Conservation (phyloP, 2,797 vertebrate genomes). For the Hybognathus amarus region DNA sequence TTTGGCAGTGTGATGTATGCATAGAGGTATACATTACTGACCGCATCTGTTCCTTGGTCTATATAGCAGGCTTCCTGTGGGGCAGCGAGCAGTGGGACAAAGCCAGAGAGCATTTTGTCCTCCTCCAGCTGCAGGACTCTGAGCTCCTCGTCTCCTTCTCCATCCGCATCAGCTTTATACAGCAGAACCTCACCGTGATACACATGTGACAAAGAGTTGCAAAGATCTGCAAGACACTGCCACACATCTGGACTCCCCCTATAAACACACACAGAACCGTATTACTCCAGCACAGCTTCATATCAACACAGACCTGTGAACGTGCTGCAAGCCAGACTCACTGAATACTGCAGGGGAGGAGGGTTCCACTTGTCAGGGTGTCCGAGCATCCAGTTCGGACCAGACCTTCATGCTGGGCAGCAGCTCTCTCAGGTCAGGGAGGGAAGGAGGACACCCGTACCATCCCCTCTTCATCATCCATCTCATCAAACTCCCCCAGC, state of each 20-base stretch:
- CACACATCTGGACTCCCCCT: conserved; percentile 91
- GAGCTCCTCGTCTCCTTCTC: conserved; percentile 85
- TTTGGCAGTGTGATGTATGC: not conserved
- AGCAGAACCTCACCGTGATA: conserved; percentile 94
- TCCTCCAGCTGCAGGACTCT: conserved; percentile 79
- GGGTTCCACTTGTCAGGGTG: conserved; percentile 97
- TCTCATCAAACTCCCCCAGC: conserved; percentile 67
- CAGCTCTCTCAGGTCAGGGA: conserved; percentile 87
- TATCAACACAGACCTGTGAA: not conserved
- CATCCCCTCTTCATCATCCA: conserved; percentile 79
- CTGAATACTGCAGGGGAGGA: conserved; percentile 84
- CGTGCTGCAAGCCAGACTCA: conserved; percentile 52
- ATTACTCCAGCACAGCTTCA: not conserved
- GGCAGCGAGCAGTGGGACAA: conserved; percentile 80
- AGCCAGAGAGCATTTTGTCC: conserved; percentile 80
- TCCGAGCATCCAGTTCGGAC: conserved; percentile 99
- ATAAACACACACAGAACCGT: conserved; percentile 31
- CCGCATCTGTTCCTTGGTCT: conserved; percentile 89
- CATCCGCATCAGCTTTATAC: conserved; percentile 85
- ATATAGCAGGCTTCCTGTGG: conserved; percentile 98
- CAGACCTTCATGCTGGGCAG: conserved; percentile 96
- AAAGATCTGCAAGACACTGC: conserved; percentile 92
- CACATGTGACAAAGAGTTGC: conserved; percentile 90
- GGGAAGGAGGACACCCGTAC: conserved; percentile 90
- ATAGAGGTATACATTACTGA: conserved; percentile 68